Conservation (phyloP, 2,888 invertebrate genomes). For the Orthonychiurus folsomi region DNA sequence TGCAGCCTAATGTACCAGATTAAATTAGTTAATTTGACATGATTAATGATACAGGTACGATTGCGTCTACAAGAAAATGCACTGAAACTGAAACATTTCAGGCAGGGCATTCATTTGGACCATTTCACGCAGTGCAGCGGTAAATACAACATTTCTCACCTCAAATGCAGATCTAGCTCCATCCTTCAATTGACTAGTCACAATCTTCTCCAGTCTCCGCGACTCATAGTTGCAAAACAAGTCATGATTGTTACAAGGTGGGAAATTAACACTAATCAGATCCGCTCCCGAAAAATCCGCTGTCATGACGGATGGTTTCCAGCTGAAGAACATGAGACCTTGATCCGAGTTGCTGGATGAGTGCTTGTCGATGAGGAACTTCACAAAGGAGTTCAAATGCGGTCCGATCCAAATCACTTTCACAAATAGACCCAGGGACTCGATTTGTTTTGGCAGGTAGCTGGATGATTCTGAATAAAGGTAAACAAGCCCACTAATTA, state of each 20-base stretch:
- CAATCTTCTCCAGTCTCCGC: conserved; percentile 58
- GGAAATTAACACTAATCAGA: conserved; percentile 51
- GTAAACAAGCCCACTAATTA: too few species aligned
- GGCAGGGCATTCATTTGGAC: background rate
- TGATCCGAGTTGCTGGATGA: conserved; percentile 13
- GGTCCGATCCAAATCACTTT: conserved; percentile 62
- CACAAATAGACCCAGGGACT: conserved; percentile 53
- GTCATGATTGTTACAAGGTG: conserved; percentile 52
- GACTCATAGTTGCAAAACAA: conserved; percentile 58
- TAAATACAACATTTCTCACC: conserved; percentile 38
- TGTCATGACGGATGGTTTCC: conserved; percentile 53
- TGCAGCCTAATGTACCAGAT: conserved; percentile 43
- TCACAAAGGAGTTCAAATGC: conserved; percentile 47
- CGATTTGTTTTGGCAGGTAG: conserved; percentile 55
- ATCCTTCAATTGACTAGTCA: conserved; percentile 52
- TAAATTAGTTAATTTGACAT: too few species aligned
- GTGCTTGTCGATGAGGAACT: conserved; percentile 28
- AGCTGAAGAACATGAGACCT: conserved; percentile 54
- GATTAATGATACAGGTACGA: background rate
- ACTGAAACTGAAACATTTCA: background rate
- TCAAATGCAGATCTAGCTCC: conserved; percentile 50
- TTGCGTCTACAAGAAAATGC: background rate
- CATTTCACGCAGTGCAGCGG: background rate
- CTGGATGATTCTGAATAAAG: conserved; percentile 48
- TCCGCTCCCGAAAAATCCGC: conserved; percentile 30